A percentile compares a stretch with the other conserved stretches of the same genome.
Conservation (phyloP, 2,888 invertebrate genomes). For the Eustalomyia histrio region DNA sequence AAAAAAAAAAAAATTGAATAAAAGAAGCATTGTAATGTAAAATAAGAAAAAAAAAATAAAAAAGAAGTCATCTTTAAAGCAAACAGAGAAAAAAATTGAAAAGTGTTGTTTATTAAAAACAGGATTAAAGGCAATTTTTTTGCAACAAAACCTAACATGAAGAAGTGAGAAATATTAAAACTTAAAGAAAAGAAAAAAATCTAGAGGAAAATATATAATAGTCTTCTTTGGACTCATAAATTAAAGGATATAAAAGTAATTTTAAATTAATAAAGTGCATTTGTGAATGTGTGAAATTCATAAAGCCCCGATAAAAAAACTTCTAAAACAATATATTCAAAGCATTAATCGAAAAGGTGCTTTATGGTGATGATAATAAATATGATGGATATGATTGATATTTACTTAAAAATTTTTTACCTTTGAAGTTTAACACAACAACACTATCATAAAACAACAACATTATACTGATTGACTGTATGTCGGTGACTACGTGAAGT, state of each 20-base stretch:
- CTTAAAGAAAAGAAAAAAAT: background rate
- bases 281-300: conserved; percentile 29
- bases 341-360: conserved; percentile 16
- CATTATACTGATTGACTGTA: conserved; percentile 7
- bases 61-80: background rate
- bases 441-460: conserved; percentile 23
- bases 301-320: conserved; percentile 9
- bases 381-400: conserved; percentile 29
- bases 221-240: background rate
- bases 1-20: conserved; percentile 14
- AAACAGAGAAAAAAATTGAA: background rate
- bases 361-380: conserved; percentile 17
- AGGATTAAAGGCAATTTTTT: background rate
- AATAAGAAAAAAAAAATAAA: background rate
- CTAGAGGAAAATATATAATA: background rate
- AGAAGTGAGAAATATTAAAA: background rate
- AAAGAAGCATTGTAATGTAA: background rate
- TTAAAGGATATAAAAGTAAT: no score
- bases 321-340: conserved; percentile 1
- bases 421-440: conserved; percentile 42
- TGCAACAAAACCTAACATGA: background rate
- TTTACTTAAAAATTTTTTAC: conserved; percentile 41
- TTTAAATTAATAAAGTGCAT: no score
- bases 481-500: conserved; percentile 27
- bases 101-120: background rate